A percentile compares a stretch with the other conserved stretches of the same genome.
Evolutionary conservation across 37 sponge, comb jelly and placozoan genomes (phyloP).

Genomic region (Agelas oroides): DNA sequence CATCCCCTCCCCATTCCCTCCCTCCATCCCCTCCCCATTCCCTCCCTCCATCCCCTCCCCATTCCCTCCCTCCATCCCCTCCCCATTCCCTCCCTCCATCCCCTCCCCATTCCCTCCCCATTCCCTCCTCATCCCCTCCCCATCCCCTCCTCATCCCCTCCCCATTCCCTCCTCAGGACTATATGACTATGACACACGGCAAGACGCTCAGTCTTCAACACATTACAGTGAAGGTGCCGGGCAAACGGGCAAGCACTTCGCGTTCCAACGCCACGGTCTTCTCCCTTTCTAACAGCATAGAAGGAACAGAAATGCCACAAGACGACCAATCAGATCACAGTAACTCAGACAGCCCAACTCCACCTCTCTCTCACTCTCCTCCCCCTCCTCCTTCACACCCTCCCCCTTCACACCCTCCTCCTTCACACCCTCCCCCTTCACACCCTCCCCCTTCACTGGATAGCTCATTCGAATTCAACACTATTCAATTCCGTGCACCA

Average conservation of each 20-base stretch:
- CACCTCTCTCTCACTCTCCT: background rate
- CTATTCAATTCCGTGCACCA: too few species aligned
- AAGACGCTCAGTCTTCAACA: slow-evolving; percentile 72
- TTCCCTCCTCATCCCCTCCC: too few species aligned
- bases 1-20: too few species aligned
- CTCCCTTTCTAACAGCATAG: background rate
- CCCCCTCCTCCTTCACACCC: background rate
- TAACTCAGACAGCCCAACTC: slow-evolving; percentile 30
- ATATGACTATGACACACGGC: slow-evolving; percentile 79
- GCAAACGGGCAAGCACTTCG: slow-evolving; percentile 39
- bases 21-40: too few species aligned
- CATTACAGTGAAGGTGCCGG: slow-evolving; percentile 79
- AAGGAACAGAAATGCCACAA: background rate
- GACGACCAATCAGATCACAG: slow-evolving; percentile 32
- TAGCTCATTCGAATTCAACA: too few species aligned
- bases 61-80: too few species aligned
- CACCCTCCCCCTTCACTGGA: too few species aligned
- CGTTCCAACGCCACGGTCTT: background rate
- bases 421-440: slow-evolving; percentile 3
- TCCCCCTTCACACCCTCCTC: background rate
- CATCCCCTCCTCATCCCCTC: too few species aligned
- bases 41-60: too few species aligned
- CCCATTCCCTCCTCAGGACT: slow-evolving; percentile 68
- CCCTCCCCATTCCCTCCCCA: too few species aligned
- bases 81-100: too few species aligned